Conservation (phyloP, 2,888 invertebrate species). For the Malacosoma neustria region DNA sequence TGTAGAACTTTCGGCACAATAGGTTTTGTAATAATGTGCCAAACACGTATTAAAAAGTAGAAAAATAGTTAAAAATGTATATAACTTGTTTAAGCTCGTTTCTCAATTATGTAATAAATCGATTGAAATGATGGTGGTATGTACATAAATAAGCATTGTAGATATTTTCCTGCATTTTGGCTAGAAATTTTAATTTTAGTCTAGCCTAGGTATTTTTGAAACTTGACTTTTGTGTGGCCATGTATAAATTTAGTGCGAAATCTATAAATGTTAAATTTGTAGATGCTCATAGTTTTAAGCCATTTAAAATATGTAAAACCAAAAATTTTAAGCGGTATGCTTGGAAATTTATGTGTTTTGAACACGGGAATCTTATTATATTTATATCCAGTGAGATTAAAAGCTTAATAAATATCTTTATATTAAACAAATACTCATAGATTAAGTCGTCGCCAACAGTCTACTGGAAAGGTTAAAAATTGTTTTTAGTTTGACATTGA, state of each 20-base stretch:
- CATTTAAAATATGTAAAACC: slow-evolving; percentile 62
- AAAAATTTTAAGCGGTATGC: slow-evolving; percentile 71
- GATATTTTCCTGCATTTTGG: slow-evolving; percentile 20
- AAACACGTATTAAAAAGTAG: slow-evolving; percentile 23
- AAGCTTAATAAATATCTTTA: slow-evolving; percentile 44
- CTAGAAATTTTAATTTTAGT: slow-evolving; percentile 26
- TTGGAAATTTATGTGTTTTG: slow-evolving; percentile 73
- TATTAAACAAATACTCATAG: slow-evolving; percentile 57
- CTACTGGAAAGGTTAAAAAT: too few relatives aligned
- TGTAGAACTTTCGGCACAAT: slow-evolving; percentile 23
- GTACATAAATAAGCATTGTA: slow-evolving; percentile 49
- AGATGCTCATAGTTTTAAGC: slow-evolving; percentile 45
- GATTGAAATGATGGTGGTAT: slow-evolving; percentile 15
- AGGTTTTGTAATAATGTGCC: slow-evolving; percentile 11
- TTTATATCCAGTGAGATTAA: slow-evolving; percentile 53
- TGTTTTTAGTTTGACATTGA: too few relatives aligned
- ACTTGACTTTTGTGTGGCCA: slow-evolving; percentile 56
- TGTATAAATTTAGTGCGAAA: slow-evolving; percentile 42
- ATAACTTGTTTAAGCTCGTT: slow-evolving; percentile 26
- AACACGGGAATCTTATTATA: slow-evolving; percentile 54
- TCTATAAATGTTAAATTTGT: slow-evolving; percentile 23
- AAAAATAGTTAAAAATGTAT: slow-evolving; percentile 42
- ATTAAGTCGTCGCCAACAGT: slow-evolving; percentile 29
- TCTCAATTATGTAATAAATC: slow-evolving; percentile 16
- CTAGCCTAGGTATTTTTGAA: slow-evolving; percentile 22